Percentiles rank a stretch among this genome's conserved stretches.
Conservation (phyloP, 1,140 invertebrate species). For the Brachionus koreanus region DNA sequence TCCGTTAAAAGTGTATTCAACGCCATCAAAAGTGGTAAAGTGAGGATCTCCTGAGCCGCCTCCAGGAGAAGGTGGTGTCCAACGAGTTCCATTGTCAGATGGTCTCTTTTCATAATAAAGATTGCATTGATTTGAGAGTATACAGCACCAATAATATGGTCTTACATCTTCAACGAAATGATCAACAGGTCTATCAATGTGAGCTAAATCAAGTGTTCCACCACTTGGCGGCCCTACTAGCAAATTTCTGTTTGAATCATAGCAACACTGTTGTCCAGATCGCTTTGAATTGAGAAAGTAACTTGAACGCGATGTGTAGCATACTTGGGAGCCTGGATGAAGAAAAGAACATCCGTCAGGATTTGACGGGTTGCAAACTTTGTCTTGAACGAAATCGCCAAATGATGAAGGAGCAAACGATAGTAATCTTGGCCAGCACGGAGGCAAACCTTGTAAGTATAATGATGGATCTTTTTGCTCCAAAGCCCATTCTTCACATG, state of each 20-base stretch:
- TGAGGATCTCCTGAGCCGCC: constrained; percentile 88
- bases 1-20: constrained; percentile 88
- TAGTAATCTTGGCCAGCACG: background rate
- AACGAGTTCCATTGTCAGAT: background rate
- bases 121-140: background rate
- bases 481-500: background rate
- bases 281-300: background rate
- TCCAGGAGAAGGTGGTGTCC: constrained; percentile 48
- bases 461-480: background rate
- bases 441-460: background rate
- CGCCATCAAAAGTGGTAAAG: constrained; percentile 80
- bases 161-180: background rate
- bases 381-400: background rate
- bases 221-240: background rate
- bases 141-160: background rate
- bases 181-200: background rate
- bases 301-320: background rate
- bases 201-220: background rate
- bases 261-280: constrained; percentile 5
- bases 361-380: background rate
- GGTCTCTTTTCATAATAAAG: background rate
- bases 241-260: background rate
- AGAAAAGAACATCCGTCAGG: background rate
- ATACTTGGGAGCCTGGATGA: background rate
- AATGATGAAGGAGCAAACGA: background rate